Percentiles rank a stretch among this genome's conserved stretches.
phyloP scores from a whole-genome alignment of 2,797 vertebrate species.

The Yasuhikotakia modesta region DNA sequence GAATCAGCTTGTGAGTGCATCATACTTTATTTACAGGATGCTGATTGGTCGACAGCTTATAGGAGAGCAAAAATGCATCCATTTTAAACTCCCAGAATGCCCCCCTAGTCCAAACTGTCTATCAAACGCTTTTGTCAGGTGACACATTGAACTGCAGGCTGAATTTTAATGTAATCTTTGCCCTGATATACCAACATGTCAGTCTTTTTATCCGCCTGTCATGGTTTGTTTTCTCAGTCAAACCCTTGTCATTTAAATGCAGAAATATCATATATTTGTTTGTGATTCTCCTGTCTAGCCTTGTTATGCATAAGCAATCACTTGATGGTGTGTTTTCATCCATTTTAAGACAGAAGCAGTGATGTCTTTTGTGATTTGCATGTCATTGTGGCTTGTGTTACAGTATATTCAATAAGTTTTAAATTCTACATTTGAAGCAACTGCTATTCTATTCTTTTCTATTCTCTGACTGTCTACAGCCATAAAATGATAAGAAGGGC shows the following conservation, averaged over 20 bases:
- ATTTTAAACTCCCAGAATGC: conserved; percentile 18
- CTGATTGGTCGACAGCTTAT: not conserved
- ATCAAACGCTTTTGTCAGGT: conserved; percentile 53
- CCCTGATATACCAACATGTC: conserved; percentile 46
- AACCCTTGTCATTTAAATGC: conserved; percentile 51
- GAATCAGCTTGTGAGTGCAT: not conserved
- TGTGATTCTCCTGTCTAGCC: conserved; percentile 35
- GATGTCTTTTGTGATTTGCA: not conserved
- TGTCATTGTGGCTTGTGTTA: not conserved
- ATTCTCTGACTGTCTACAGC: not conserved
- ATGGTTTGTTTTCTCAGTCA: conserved; percentile 50
- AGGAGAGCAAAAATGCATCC: conserved; percentile 16
- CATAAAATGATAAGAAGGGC: conserved; percentile 17
- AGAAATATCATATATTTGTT: conserved; percentile 43
- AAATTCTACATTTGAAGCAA: not conserved
- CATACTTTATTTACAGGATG: not conserved
- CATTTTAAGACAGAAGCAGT: not conserved
- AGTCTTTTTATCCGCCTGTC: conserved; percentile 33
- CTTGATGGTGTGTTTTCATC: not conserved
- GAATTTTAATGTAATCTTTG: conserved; percentile 54
- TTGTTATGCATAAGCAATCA: conserved; percentile 42
- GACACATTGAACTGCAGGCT: conserved; percentile 32
- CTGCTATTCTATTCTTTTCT: conserved; percentile 22
- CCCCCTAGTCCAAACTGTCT: conserved; percentile 44
- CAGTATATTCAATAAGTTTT: not conserved